phyloP scores from a whole-genome alignment of 2,888 invertebrate genomes.

The Apotomis capreana region DNA sequence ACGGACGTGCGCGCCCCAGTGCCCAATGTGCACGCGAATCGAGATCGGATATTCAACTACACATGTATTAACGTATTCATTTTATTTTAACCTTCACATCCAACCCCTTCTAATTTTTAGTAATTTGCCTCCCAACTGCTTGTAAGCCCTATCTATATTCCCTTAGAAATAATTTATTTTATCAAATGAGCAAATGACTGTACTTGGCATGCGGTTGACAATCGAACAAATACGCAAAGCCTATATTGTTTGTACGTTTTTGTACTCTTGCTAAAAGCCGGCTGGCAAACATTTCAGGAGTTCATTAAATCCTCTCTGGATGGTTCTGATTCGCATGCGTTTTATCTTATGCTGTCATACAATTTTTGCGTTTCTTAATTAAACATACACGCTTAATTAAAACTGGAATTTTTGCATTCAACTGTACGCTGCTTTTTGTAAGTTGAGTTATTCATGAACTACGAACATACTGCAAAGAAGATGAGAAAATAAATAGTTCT shows the following conservation, averaged over 20 bases:
- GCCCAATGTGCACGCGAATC: slow-evolving; percentile 46
- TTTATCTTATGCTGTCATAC: slow-evolving; percentile 2
- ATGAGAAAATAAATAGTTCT: slow-evolving; percentile 19
- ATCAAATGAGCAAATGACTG: neutral
- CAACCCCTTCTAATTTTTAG: neutral
- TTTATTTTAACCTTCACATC: neutral
- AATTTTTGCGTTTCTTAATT: neutral
- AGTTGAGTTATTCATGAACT: slow-evolving; percentile 1
- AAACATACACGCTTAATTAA: neutral
- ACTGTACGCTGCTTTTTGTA: neutral
- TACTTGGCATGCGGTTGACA: slow-evolving; percentile 12
- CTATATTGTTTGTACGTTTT: neutral
- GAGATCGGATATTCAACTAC: slow-evolving; percentile 12
- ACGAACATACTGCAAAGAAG: slow-evolving; percentile 1
- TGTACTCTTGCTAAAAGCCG: neutral
- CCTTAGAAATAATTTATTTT: neutral
- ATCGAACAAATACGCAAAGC: neutral
- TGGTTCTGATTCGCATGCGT: neutral
- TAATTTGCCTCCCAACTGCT: neutral
- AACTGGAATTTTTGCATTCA: neutral
- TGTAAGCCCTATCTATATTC: neutral
- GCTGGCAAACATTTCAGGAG: neutral
- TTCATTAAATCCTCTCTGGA: slow-evolving; percentile 2
- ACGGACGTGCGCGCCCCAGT: slow-evolving; percentile 56
- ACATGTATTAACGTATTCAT: neutral